Conservation (phyloP, 2,113 vertebrate genomes). For the Corythornis madagascariensis region DNA sequence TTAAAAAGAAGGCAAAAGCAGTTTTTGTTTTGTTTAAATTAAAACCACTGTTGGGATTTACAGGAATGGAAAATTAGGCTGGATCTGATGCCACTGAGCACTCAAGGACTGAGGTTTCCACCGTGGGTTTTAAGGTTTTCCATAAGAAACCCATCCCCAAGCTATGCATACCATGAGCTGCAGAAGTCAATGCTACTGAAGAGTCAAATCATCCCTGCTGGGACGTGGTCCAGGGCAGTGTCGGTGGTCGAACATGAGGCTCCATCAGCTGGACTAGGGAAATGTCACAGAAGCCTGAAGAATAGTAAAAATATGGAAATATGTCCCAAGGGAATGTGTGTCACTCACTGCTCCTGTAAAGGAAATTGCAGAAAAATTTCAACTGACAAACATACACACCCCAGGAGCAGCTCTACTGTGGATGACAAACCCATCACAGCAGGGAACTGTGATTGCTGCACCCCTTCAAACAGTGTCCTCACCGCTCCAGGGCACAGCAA, state of each 20-base stretch:
- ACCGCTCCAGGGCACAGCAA: accelerated
- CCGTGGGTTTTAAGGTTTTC: not conserved
- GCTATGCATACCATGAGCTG: not conserved
- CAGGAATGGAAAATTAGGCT: not conserved
- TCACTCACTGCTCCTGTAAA: not conserved
- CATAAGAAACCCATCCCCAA: not conserved
- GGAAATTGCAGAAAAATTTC: slow-evolving; percentile 20
- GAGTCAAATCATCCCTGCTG: not conserved
- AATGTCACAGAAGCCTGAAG: slow-evolving; percentile 17
- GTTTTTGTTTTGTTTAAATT: not conserved
- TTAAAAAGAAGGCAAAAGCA: not conserved
- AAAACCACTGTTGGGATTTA: not conserved
- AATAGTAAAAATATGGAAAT: slow-evolving; percentile 20
- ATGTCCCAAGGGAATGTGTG: not conserved
- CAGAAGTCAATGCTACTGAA: not conserved
- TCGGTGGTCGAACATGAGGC: not conserved
- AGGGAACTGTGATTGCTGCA: not conserved
- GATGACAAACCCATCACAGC: not conserved
- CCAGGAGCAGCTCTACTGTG: not conserved
- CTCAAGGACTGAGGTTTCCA: not conserved
- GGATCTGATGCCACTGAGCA: not conserved
- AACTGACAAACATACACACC: not conserved
- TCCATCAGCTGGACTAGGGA: not conserved
- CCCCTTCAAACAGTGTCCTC: not conserved
- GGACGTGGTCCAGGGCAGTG: not conserved